Conservation (phyloP, 2,888 invertebrate genomes). For the Stramonita haemastoma region DNA sequence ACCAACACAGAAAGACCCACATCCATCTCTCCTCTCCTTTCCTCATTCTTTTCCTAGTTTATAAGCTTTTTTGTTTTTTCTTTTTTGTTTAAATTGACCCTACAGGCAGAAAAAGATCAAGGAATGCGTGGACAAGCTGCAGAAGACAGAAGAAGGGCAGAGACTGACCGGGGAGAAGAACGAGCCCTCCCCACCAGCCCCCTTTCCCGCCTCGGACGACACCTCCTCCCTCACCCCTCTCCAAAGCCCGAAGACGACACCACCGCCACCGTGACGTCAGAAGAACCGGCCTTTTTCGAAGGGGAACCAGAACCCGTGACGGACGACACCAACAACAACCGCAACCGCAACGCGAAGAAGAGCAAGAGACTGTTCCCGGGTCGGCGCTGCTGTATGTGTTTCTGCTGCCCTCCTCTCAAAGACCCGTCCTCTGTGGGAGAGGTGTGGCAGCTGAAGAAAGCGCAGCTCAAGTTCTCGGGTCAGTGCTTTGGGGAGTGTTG, state of each 20-base stretch:
- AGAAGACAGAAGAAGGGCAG: constrained; percentile 8
- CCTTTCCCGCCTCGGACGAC: not conserved
- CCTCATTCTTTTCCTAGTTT: not conserved
- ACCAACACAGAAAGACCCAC: not conserved
- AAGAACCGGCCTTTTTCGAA: not conserved
- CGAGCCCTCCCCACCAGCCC: not conserved
- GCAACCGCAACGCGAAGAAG: constrained; percentile 8
- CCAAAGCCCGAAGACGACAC: not conserved
- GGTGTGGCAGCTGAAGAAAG: constrained; percentile 7
- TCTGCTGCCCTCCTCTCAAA: not conserved
- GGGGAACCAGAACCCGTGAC: not conserved
- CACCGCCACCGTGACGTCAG: not conserved
- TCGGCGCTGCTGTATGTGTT: constrained; percentile 11
- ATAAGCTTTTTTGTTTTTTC: too few relatives aligned
- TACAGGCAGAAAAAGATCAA: constrained; percentile 14
- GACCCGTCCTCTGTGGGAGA: not conserved
- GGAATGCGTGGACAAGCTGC: constrained; percentile 12
- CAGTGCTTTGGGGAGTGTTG: not conserved
- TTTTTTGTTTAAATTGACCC: not conserved
- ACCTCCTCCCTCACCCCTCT: not conserved
- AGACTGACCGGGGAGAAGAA: not conserved
- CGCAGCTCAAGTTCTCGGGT: not conserved
- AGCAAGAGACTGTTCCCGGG: too few relatives aligned
- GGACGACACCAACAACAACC: constrained; percentile 23
- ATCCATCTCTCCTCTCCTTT: not conserved